phyloP scores from a whole-genome alignment of 92 coral and sea anemone species.

The Phenganax stokvisi region DNA sequence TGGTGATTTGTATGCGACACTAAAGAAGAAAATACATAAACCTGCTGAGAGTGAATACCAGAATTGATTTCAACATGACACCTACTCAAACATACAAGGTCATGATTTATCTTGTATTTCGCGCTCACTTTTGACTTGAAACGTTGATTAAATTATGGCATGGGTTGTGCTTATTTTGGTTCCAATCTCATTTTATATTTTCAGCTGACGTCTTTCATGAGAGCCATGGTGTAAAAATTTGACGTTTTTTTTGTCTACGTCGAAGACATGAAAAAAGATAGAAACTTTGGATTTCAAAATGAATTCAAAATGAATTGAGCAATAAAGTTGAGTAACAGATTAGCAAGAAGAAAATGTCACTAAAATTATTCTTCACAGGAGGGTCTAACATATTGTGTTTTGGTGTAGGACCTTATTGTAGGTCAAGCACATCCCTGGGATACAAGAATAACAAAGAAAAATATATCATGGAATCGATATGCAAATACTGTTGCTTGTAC shows the following conservation, averaged over 20 bases:
- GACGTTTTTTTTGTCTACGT: constrained; percentile 14
- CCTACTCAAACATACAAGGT: neutral
- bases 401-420: too few species aligned
- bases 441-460: constrained; percentile 46
- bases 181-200: too few species aligned
- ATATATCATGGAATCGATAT: constrained; percentile 67
- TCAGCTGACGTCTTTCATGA: neutral
- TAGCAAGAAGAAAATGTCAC: too few species aligned
- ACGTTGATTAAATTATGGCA: neutral
- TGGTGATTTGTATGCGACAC: neutral
- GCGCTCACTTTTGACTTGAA: neutral
- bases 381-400: too few species aligned
- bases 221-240: neutral
- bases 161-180: neutral
- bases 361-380: too few species aligned
- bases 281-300: constrained; percentile 24
- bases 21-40: neutral
- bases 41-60: neutral
- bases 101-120: neutral
- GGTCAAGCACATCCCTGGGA: constrained; percentile 43
- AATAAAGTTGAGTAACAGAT: too few species aligned
- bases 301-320: constrained; percentile 9
- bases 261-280: constrained; percentile 24
- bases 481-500: constrained; percentile 68
- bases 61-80: neutral